A percentile compares a stretch with the other conserved stretches of the same genome.
These are phyloP conservation scores for Palythoa grandiflora DNA, from an alignment of 92 coral and sea anemone genomes.

Conservation along the genomic window DNA sequence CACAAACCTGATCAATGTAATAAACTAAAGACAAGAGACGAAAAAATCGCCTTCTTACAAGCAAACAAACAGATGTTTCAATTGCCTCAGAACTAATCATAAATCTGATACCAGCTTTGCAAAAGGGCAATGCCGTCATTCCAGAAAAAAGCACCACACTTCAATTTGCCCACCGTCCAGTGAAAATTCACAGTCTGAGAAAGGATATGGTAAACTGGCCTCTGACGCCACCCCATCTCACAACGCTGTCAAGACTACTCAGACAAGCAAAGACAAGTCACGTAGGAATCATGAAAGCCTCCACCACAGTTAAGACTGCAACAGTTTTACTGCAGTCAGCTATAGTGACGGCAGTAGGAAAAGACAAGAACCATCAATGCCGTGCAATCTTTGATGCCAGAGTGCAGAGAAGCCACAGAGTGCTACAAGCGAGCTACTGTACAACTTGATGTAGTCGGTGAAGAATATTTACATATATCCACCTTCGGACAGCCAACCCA, in stretches of 20 bases:
- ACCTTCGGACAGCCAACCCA: conserved; percentile 18
- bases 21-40: conserved; percentile 1
- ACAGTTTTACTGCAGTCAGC: conserved; percentile 22
- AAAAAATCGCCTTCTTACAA: not conserved
- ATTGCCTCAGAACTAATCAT: not conserved
- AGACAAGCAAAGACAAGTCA: conserved; percentile 4
- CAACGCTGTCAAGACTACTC: conserved; percentile 15
- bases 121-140: not conserved
- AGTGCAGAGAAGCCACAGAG: conserved; percentile 24
- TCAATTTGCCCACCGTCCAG: not conserved
- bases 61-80: not conserved
- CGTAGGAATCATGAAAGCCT: conserved; percentile 15
- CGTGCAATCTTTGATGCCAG: conserved; percentile 15
- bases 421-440: not conserved
- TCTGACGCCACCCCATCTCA: conserved; percentile 13
- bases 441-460: conserved; percentile 21
- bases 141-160: conserved; percentile 4
- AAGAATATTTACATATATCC: conserved; percentile 1
- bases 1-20: not conserved
- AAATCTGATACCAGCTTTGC: not conserved
- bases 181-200: conserved; percentile 18
- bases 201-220: not conserved
- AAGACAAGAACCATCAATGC: conserved; percentile 15
- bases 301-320: conserved; percentile 11
- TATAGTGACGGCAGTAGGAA: conserved; percentile 15